Percentiles rank a stretch among this genome's conserved stretches.
Evolutionary conservation across 2,113 vertebrate species (phyloP).

Genomic region (Mugil cephalus): DNA sequence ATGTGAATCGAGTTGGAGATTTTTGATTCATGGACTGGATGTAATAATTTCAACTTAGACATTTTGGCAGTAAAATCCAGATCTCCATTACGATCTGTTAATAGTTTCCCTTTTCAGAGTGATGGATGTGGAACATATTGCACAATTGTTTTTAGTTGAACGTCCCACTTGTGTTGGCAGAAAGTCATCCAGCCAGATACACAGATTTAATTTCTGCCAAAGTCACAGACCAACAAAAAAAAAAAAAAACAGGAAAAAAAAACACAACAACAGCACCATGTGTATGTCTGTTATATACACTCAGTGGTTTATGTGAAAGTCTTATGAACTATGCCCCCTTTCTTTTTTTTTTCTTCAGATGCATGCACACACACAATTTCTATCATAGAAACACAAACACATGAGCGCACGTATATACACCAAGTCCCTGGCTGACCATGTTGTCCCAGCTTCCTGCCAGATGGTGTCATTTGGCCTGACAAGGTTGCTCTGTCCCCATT

Average conservation of each 20-base stretch:
- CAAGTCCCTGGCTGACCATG: constrained; percentile 43
- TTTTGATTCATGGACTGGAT: not conserved
- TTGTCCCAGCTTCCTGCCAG: constrained; percentile 69
- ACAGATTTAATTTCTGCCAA: constrained; percentile 13
- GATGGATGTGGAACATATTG: constrained; percentile 38
- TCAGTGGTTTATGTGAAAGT: no score
- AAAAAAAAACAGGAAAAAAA: not conserved
- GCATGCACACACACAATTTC: not conserved
- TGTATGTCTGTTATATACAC: no score
- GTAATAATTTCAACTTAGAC: not conserved
- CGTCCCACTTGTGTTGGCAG: constrained; percentile 10
- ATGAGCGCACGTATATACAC: constrained; percentile 11
- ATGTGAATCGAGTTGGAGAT: not conserved
- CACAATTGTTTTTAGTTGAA: constrained; percentile 12
- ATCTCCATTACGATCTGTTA: not conserved
- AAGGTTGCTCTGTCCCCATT: constrained; percentile 56
- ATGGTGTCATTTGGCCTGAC: constrained; percentile 74
- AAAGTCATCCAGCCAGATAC: constrained; percentile 20
- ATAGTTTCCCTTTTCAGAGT: constrained; percentile 18
- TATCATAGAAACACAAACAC: constrained; percentile 6
- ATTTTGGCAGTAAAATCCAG: constrained; percentile 3
- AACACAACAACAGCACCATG: not conserved
- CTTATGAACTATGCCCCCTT: no score
- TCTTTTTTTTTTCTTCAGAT: not conserved
- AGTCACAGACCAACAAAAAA: not conserved